Percentiles rank a stretch among this genome's conserved stretches.
These are phyloP conservation scores for Balaeniceps rex DNA, from an alignment of 2,113 vertebrate species.

Conservation along the genomic window DNA sequence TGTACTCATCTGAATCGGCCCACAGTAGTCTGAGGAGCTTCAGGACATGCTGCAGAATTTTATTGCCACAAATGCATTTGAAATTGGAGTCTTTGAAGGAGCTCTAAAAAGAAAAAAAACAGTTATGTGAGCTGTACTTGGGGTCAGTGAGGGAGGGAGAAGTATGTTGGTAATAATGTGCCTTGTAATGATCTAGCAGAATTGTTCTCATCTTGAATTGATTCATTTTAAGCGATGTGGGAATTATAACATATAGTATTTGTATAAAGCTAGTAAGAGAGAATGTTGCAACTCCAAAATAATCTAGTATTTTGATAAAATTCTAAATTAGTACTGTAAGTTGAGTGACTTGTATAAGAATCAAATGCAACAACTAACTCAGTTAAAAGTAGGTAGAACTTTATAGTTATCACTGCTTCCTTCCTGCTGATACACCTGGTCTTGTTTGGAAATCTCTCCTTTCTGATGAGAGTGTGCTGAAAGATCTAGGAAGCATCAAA, in stretches of 20 bases:
- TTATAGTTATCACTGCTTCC: not conserved
- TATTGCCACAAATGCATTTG: not conserved
- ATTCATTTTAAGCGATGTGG: not conserved
- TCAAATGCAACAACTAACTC: not conserved
- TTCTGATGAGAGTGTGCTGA: not conserved
- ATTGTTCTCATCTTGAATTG: not conserved
- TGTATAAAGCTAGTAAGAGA: not conserved
- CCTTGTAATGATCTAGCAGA: not conserved
- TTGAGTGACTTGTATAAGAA: not conserved
- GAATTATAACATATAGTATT: not conserved
- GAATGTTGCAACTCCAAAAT: not conserved
- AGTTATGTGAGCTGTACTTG: not conserved
- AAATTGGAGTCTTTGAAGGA: not conserved
- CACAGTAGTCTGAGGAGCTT: not conserved
- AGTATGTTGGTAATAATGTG: not conserved
- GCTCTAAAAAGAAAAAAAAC: not conserved
- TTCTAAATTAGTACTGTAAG: not conserved
- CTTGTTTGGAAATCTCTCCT: not conserved
- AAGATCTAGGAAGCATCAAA: not conserved
- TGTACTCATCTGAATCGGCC: not conserved
- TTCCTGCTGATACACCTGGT: not conserved
- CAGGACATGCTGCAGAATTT: not conserved
- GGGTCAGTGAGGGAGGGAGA: not conserved
- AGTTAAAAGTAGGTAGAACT: not conserved
- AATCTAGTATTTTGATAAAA: not conserved